These are phyloP conservation scores for Calyptommatus sinebrachiatus DNA, from an alignment of 2,113 vertebrate genomes.

Conservation along the genomic window DNA sequence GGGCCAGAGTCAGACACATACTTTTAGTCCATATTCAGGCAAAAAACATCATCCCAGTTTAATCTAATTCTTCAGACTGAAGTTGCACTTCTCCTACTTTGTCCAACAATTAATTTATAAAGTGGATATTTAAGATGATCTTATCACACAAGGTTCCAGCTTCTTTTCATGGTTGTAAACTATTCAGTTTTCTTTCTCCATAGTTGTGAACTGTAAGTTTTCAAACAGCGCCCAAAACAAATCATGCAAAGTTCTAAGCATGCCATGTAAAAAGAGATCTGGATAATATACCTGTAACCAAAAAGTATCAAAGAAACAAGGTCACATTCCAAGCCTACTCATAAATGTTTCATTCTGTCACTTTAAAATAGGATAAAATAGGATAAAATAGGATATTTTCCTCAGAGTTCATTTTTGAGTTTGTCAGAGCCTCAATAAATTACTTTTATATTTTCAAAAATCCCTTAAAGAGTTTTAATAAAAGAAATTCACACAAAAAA, in stretches of 20 bases:
- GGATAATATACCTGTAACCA: not conserved
- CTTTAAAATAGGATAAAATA: conserved; percentile 15
- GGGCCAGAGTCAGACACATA: no score
- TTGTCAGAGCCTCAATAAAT: no score
- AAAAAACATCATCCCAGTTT: no score
- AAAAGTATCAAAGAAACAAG: not conserved
- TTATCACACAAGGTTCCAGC: not conserved
- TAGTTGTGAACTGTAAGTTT: no score
- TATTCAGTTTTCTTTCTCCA: not conserved
- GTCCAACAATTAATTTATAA: not conserved
- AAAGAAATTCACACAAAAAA: not conserved
- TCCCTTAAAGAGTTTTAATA: not conserved
- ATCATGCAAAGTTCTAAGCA: not conserved
- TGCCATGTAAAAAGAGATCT: not conserved
- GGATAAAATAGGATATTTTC: conserved; percentile 6
- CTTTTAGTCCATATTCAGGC: no score
- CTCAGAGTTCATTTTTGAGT: no score
- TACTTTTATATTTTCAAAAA: not conserved
- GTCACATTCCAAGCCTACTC: not conserved
- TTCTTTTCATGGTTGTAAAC: not conserved
- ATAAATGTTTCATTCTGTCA: not conserved
- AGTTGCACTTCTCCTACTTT: not conserved
- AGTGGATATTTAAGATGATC: not conserved
- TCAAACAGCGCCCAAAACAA: not conserved
- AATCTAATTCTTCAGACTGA: no score